Evolutionary conservation across 2,113 vertebrate genomes (phyloP), one percentile per base, ranked within the genome.

Genomic region (Coryphaenoides rupestris): DNA sequence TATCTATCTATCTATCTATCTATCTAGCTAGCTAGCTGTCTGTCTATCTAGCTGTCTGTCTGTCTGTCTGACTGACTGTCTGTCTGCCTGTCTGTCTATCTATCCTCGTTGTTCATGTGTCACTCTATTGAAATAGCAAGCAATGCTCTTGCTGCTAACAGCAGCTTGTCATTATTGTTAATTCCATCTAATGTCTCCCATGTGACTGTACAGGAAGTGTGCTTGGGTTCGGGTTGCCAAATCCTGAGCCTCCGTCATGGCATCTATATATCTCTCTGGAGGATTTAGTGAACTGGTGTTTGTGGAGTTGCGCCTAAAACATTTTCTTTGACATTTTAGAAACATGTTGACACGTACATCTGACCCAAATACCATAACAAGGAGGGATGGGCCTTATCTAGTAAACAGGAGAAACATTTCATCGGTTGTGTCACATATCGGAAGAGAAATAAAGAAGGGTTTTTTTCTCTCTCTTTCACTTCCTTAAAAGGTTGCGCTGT

Each of bases 201-300:
- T 82, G 78, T 73, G 84, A 74, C 52, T 16, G 15, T 3, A 73
- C 74, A 85, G 83, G 84, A 89, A 84, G 68, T 70, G 61, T 9
- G 21, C 46, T 28, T 55, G 33, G 33, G 33, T 40, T 7, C 9
- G 33, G 33, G 33, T 40, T 40, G 33, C 33, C 9, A 40, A 40
- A 40, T 10, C 33, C 9, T 40, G 9, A 40, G 33, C 33, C 33
- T 40, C 13, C 33, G 13, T 40, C 33, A 40, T 40, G 33, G 33
- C 33, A 10, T 40, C 9, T 10, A 26, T 40, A 40, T 12, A 40
- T 40, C 33, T 40, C 33, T 40, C 33, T 40, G 9, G 9, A 40
- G 33, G 13, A 40, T 40, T 10, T 12, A 40, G 33, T 40, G 9
- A 7, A 40, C 33, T 40, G n/a, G 21, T 23, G 55, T 17, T 24